Conservation (phyloP, 2,888 invertebrate species). For the Apamea sordens region DNA sequence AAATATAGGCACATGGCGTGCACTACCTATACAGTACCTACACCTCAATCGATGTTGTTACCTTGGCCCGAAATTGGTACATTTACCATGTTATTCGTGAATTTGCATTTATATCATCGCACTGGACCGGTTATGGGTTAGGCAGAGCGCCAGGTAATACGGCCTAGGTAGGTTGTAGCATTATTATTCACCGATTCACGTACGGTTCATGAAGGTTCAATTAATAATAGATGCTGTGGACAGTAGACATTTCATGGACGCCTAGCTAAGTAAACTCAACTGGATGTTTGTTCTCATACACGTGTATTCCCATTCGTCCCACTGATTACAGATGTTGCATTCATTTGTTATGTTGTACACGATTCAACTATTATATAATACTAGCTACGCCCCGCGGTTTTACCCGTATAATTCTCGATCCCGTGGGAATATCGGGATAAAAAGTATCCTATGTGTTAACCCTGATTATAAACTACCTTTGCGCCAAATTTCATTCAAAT, state of each 20-base stretch:
- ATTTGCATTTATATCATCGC: constrained; percentile 65
- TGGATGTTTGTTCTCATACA: background rate
- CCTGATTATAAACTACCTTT: no score
- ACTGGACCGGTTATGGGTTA: constrained; percentile 48
- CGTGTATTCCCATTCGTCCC: no score
- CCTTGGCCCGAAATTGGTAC: constrained; percentile 82
- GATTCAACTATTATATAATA: background rate
- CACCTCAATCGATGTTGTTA: constrained; percentile 79
- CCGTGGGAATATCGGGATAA: no score
- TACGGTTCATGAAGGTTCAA: background rate
- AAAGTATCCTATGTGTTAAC: no score
- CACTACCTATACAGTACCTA: constrained; percentile 63
- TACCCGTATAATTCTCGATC: no score
- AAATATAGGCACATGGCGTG: constrained; percentile 80
- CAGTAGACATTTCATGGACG: background rate
- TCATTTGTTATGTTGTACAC: background rate
- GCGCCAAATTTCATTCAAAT: no score
- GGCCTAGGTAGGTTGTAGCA: constrained; percentile 2
- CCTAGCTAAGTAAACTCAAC: background rate
- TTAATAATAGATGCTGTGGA: background rate
- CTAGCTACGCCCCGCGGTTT: no score
- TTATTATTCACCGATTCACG: constrained; percentile 10
- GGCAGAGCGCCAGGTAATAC: constrained; percentile 51
- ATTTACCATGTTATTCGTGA: constrained; percentile 71
- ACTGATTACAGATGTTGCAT: background rate